Conservation (phyloP, 2,888 invertebrate species). For the Pristionchus arcanus region DNA sequence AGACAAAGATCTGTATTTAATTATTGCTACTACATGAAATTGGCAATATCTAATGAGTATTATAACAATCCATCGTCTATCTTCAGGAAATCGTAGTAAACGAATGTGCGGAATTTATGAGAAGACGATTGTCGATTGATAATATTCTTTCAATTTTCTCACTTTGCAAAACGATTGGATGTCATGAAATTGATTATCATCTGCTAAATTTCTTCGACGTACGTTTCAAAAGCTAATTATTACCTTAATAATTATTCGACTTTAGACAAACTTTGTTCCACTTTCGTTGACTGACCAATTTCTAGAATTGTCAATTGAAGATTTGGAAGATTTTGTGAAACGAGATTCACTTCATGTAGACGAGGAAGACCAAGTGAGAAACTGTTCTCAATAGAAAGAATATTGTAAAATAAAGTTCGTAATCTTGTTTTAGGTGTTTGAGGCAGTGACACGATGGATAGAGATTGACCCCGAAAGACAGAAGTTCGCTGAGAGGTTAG, state of each 20-base stretch:
- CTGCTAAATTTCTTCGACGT: not conserved
- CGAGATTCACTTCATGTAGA: not conserved
- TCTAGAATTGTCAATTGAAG: not conserved
- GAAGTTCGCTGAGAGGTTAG: not conserved
- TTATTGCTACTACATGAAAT: not conserved
- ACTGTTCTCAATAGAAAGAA: not conserved
- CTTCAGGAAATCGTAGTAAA: not conserved
- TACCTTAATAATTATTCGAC: not conserved
- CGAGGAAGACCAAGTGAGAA: not conserved
- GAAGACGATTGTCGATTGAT: not conserved
- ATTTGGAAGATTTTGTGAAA: not conserved
- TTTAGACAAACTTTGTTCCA: not conserved
- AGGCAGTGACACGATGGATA: not conserved
- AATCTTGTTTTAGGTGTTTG: not conserved
- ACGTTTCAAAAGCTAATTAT: not conserved
- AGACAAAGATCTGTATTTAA: too few relatives aligned
- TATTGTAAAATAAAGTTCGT: not conserved
- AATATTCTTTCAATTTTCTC: not conserved
- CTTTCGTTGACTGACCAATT: not conserved
- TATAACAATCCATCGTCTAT: not conserved
- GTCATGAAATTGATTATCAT: not conserved
- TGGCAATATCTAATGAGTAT: not conserved
- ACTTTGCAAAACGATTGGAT: not conserved
- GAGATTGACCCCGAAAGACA: not conserved
- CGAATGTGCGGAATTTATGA: not conserved